Base-by-base conservation (phyloP, 2,797 vertebrate species). In the Crypturellus tataupa region DNA sequence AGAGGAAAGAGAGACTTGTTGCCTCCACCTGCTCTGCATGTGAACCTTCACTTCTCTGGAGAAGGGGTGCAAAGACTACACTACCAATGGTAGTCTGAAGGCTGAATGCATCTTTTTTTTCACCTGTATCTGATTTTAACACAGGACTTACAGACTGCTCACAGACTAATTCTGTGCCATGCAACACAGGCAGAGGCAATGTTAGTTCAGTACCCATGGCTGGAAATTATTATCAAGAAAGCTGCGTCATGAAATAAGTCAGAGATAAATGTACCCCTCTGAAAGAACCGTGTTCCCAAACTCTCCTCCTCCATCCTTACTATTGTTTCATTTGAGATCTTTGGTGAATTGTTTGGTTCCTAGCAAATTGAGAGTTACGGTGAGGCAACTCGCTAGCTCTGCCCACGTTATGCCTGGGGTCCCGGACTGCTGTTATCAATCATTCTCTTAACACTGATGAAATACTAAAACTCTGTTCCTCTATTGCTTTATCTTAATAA, bases 401-500 rank as follows among this genome's bases (percentile, higher is more conserved):
- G 68, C 37, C 53, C 23, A 58, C 37, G 64, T 46, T 39, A 9
- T 37, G 62, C 40, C 60, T 90, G 62, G 33, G 11, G 11, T 64
- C 71, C 17, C 8, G 8, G 3, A 11, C 68, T 77, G 12, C 9
- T 55, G 18, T 58, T 92, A 55, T 72, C 87, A 81, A 69, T 86
- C 73, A 85, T 90, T 91, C 37, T 25, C 12, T 82, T 65, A 89
- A 59, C 71, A 51, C 64, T 85, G 78, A 29, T 55, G 71, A 93
- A 91, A 91, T 68, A 68, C 58, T 89, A 71, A 81, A 95, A 71
- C 47, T 79, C 40, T 85, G 35, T 55, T 93, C 37, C 72, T 25
- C 40, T 82, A 44, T 90, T 97, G 92, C 56, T 96, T 94, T 94
- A 80, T 94, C 78, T 92, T 90, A 76, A 77, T 95, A 94, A 91